Evolutionary conservation across 2,113 vertebrate species (phyloP), one percentile per base, ranked within the genome.

Genomic region (Calyptommatus sinebrachiatus): DNA sequence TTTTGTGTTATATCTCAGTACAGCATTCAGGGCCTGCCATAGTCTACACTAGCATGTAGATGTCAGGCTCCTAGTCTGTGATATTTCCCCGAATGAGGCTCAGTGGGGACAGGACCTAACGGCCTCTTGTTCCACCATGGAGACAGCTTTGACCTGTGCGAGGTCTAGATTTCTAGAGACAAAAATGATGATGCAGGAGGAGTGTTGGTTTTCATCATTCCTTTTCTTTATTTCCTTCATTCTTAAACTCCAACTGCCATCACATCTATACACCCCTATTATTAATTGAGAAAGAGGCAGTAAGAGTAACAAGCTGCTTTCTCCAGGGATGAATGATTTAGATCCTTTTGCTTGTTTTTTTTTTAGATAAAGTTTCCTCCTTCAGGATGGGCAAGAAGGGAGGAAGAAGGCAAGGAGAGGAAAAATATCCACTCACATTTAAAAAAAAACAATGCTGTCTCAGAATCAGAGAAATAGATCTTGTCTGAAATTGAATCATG

Each of bases 371-470:
- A 80, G 35, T 20, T 18, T 28, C 71, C 35, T 29, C 67, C 79
- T 85, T 83, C 48, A 41, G 65, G 69, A 29, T 29, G n/a, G 29
- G 45, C 16, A 48, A 21, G 16, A 21, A 7, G 66, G n/a, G 22
- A 21, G 77, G 24, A 22, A 26, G n/a, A 71, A 68, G 22, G 18
- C 41, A 4, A 26, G 57, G 35, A 68, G 53, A 28, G 24, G 35
- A 57, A 83, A 82, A 86, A n/a, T 22, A 77, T 35, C n/a, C 18
- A 73, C 80, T 77, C 67, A 28, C 71, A 57, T 80, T 72, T 67
- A 53, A 29, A 22, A 77, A 76, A 75, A 41, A 2, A 41, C 71
- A 80, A 50, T 46, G 28, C 57, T 78, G 21, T 31, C 26, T 22
- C 24, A 2, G 72, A 76, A 80, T 16, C 73, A 66, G 77, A 77